These are phyloP conservation scores for Drosophila tsacasi DNA, from an alignment of 1,140 invertebrate species.

Conservation along the genomic window DNA sequence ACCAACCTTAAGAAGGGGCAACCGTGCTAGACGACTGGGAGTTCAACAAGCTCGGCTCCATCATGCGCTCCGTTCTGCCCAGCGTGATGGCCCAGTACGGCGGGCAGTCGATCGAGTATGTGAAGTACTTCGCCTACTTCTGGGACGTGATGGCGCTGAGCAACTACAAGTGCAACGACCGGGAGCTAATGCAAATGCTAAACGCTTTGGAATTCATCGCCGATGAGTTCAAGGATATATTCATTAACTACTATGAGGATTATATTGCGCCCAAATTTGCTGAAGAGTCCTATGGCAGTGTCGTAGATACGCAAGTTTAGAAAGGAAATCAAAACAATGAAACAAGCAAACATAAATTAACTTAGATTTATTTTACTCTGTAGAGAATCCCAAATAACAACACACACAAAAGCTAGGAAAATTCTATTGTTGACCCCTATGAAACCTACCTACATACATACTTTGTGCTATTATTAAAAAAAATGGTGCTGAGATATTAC, in stretches of 20 bases:
- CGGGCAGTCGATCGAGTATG: conserved; percentile 63
- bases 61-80: conserved; percentile 62
- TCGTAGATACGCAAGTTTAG: conserved; percentile 72
- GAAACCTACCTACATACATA: conserved; percentile 41
- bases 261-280: conserved; percentile 73
- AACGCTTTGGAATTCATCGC: conserved; percentile 73
- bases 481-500: conserved; percentile 70
- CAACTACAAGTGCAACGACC: conserved; percentile 69
- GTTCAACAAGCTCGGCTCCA: conserved; percentile 70
- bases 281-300: conserved; percentile 66
- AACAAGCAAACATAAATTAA: conserved; percentile 28
- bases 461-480: conserved; percentile 64
- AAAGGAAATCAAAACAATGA: conserved; percentile 9
- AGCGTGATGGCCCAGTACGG: conserved; percentile 59
- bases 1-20: conserved; percentile 39
- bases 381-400: conserved; percentile 36
- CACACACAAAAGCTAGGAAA: conserved; percentile 37
- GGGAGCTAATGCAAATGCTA: conserved; percentile 74
- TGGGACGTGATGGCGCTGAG: conserved; percentile 73
- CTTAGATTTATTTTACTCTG: conserved; percentile 52
- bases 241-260: conserved; percentile 75
- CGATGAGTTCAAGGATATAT: conserved; percentile 73
- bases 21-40: conserved; percentile 68
- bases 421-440: conserved; percentile 55
- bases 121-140: conserved; percentile 68